Evolutionary conservation across 2,113 vertebrate species (phyloP).

Genomic region (Aegithalos caudatus): DNA sequence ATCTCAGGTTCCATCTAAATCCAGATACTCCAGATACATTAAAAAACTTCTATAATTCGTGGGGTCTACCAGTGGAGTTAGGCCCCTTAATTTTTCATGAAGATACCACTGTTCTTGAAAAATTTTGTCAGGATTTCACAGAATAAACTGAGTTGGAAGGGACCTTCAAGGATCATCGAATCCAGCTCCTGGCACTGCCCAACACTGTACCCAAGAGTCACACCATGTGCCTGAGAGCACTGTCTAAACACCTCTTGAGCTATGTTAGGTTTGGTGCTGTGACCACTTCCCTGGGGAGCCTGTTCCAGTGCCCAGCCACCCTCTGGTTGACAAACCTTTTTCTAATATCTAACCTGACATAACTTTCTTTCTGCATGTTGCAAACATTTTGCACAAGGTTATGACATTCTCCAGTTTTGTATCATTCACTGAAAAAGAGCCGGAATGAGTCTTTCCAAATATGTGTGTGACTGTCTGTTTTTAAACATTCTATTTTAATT

Average conservation of each 20-base stretch:
- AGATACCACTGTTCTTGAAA: background rate
- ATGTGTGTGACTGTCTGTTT: conserved; percentile 10
- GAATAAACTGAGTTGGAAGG: background rate
- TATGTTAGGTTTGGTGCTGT: background rate
- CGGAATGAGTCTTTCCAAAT: background rate
- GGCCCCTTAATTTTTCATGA: background rate
- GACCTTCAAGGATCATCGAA: accelerated
- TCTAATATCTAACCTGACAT: too few relatives aligned
- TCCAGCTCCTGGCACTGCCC: background rate
- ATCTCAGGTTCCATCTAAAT: background rate
- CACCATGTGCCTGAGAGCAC: background rate
- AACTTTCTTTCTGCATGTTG: background rate
- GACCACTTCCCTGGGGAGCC: background rate
- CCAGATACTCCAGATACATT: background rate
- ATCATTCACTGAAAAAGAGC: background rate
- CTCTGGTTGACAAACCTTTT: background rate
- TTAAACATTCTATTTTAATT: conserved; percentile 28
- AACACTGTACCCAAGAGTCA: background rate
- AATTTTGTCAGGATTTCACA: background rate
- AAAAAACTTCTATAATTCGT: background rate
- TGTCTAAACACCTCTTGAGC: background rate
- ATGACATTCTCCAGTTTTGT: background rate
- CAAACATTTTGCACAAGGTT: background rate
- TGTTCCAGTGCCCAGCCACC: background rate
- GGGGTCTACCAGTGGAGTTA: background rate